A percentile compares a stretch with the other conserved stretches of the same genome.
phyloP scores from a whole-genome alignment of 2,888 invertebrate genomes.

The Camponotus fellah region DNA sequence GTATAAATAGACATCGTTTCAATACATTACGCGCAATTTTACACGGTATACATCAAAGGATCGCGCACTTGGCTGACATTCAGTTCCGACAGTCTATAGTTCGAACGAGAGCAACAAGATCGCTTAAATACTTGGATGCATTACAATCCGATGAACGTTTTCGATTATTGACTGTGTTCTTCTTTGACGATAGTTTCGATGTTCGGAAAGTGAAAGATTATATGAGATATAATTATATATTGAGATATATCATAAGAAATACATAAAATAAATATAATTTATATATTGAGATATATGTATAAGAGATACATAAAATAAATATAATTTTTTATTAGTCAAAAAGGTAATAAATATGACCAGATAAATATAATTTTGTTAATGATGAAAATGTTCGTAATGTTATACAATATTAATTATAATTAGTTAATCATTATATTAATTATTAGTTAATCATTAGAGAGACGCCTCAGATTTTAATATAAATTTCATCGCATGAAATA shows the following conservation, averaged over 20 bases:
- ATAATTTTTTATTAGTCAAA: too few relatives aligned
- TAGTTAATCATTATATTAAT: too few relatives aligned
- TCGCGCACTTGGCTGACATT: neutral
- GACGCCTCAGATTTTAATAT: too few relatives aligned
- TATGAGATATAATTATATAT: neutral
- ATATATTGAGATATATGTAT: too few relatives aligned
- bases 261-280: too few relatives aligned
- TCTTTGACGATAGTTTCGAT: neutral
- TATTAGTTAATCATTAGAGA: too few relatives aligned
- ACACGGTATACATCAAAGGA: slow-evolving; percentile 13
- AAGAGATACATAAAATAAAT: too few relatives aligned
- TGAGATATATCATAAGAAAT: too few relatives aligned
- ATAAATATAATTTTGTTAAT: too few relatives aligned
- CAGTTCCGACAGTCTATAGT: neutral
- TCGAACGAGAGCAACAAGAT: neutral
- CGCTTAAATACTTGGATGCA: neutral
- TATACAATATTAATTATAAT: too few relatives aligned
- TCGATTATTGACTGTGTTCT: neutral
- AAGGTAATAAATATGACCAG: neutral
- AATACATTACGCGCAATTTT: slow-evolving; percentile 6
- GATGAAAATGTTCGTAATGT: too few relatives aligned
- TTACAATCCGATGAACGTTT: neutral
- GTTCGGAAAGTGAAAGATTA: neutral
- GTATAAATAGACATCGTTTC: slow-evolving; percentile 23
- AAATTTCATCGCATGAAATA: too few relatives aligned